Evolutionary conservation across 1,140 invertebrate genomes (phyloP).

Genomic region (Pogonomyrmex californicus): DNA sequence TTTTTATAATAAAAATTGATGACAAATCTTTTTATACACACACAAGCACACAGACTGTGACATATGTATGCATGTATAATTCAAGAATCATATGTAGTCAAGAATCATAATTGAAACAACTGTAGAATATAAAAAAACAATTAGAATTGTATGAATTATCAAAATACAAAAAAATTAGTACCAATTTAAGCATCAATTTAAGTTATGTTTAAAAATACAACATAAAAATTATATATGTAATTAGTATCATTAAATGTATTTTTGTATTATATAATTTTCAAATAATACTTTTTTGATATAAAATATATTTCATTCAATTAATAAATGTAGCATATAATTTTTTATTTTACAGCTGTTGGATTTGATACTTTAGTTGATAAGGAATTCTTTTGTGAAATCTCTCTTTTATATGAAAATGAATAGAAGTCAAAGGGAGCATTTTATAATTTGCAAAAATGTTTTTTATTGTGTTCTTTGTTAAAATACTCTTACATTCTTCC

Average conservation of each 20-base stretch:
- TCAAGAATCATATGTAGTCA: no score
- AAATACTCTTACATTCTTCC: neutral
- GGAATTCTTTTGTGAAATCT: neutral
- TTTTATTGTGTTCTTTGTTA: neutral
- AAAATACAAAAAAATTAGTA: constrained; percentile 5
- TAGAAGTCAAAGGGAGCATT: neutral
- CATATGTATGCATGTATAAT: neutral
- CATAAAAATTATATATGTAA: neutral
- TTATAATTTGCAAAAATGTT: constrained; percentile 9
- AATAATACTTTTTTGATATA: neutral
- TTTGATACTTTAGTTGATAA: neutral
- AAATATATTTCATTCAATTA: neutral
- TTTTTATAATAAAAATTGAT: neutral
- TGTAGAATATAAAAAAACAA: neutral
- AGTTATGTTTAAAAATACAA: neutral
- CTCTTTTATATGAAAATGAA: constrained; percentile 1
- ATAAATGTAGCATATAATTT: constrained; percentile 1
- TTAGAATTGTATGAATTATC: neutral
- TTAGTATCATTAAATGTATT: neutral
- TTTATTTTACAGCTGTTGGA: neutral
- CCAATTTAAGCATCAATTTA: neutral
- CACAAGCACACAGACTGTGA: no score
- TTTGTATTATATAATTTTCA: neutral
- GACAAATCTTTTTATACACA: neutral
- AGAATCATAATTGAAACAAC: neutral